A percentile compares a stretch with the other conserved stretches of the same genome.
phyloP scores from a whole-genome alignment of 2,797 vertebrate genomes.

The Melanotaenia maccullochi region DNA sequence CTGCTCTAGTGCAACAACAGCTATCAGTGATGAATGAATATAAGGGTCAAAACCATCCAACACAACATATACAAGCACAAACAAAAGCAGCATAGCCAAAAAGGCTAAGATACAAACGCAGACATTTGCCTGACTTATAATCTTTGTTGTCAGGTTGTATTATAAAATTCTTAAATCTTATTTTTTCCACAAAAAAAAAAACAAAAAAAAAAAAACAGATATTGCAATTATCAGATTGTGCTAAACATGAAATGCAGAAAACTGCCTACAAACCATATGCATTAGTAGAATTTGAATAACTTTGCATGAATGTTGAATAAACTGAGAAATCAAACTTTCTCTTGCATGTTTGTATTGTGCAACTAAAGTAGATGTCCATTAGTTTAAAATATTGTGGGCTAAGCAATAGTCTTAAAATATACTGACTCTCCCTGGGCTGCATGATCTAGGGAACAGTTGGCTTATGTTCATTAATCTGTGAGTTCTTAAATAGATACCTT shows the following conservation, averaged over 20 bases:
- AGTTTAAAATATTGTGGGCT: neutral
- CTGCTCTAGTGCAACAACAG: neutral
- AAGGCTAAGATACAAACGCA: neutral
- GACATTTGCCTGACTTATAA: neutral
- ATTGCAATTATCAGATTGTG: neutral
- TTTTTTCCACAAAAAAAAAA: neutral
- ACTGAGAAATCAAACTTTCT: neutral
- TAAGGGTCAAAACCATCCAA: neutral
- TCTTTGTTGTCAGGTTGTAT: neutral
- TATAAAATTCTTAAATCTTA: neutral
- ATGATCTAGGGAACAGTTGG: slow-evolving; percentile 27
- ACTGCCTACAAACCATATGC: neutral
- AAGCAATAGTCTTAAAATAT: slow-evolving; percentile 9
- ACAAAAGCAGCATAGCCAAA: neutral
- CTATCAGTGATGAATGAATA: neutral
- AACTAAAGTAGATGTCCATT: neutral
- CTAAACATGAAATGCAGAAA: neutral
- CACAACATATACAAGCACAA: neutral
- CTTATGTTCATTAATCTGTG: slow-evolving; percentile 59
- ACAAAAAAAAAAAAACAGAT: neutral
- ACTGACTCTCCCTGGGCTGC: neutral
- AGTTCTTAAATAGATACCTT: slow-evolving; percentile 53
- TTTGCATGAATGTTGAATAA: neutral
- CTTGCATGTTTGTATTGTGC: neutral
- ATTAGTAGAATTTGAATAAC: neutral